These are phyloP conservation scores for Deilephila elpenor DNA, from an alignment of 2,888 invertebrate genomes.

Conservation along the genomic window DNA sequence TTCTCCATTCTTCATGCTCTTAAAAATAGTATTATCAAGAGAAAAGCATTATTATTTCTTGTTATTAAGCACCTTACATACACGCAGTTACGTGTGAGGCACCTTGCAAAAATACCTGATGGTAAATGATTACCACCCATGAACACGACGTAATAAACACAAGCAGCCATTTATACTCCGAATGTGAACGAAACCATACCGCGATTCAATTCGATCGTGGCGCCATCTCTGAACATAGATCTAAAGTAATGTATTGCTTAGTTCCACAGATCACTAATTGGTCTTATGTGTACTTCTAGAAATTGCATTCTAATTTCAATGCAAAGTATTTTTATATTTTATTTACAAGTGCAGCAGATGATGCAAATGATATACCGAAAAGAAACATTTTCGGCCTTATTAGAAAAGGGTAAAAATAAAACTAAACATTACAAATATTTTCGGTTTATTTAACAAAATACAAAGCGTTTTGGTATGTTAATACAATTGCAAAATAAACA, in stretches of 20 bases:
- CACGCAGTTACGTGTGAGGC: not conserved
- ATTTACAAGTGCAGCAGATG: too few relatives aligned
- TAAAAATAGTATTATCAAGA: too few relatives aligned
- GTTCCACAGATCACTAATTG: too few relatives aligned
- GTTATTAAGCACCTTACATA: not conserved
- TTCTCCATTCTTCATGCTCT: too few relatives aligned
- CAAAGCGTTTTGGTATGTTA: slow-evolving; percentile 41
- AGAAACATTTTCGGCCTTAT: too few relatives aligned
- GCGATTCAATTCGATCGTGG: not conserved
- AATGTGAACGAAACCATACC: not conserved
- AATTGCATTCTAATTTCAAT: too few relatives aligned
- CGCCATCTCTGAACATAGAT: not conserved
- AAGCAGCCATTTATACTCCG: not conserved
- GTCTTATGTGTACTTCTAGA: too few relatives aligned
- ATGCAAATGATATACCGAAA: too few relatives aligned
- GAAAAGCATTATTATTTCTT: too few relatives aligned
- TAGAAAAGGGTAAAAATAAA: slow-evolving; percentile 31
- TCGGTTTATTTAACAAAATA: slow-evolving; percentile 53
- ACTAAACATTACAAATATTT: slow-evolving; percentile 36
- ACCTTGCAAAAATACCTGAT: not conserved
- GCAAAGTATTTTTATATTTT: too few relatives aligned
- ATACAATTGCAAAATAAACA: slow-evolving; percentile 14
- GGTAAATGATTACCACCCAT: not conserved
- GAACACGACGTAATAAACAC: not conserved
- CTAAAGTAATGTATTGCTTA: not conserved